Evolutionary conservation across 2,888 invertebrate genomes (phyloP).

Genomic region (Molanna angustata): DNA sequence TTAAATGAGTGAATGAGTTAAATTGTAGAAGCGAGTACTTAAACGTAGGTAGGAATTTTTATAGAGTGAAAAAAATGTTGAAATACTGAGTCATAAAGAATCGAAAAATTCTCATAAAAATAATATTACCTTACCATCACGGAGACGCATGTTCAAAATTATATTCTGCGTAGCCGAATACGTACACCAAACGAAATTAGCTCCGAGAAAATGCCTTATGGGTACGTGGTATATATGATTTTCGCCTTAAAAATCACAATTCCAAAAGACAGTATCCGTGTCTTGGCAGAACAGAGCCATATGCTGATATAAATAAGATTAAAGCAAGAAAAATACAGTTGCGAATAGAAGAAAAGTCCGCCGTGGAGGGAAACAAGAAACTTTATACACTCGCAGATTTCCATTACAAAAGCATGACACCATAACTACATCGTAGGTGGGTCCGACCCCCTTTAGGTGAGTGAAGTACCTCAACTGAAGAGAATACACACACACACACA

Average conservation of each 20-base stretch:
- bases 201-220: too few species aligned
- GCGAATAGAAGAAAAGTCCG: slow-evolving; percentile 31
- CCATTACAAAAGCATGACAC: slow-evolving; percentile 34
- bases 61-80: too few species aligned
- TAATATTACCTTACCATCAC: too few species aligned
- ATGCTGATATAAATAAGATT: slow-evolving; percentile 33
- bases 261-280: slow-evolving; percentile 21
- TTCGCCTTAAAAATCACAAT: slow-evolving; percentile 21
- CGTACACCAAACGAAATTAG: too few species aligned
- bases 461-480: background rate
- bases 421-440: slow-evolving; percentile 30
- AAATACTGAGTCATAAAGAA: too few species aligned
- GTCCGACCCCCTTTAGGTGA: slow-evolving; percentile 16
- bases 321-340: slow-evolving; percentile 33
- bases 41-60: too few species aligned
- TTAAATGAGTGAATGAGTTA: slow-evolving; percentile 11
- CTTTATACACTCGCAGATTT: slow-evolving; percentile 33
- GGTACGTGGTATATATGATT: slow-evolving; percentile 1
- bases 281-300: slow-evolving; percentile 28
- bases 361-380: slow-evolving; percentile 30
- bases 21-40: too few species aligned
- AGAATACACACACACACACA: too few species aligned
- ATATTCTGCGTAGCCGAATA: too few species aligned
- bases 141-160: too few species aligned
- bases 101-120: too few species aligned